Conservation (phyloP, 2,113 vertebrate species). For the Oplegnathus fasciatus region DNA sequence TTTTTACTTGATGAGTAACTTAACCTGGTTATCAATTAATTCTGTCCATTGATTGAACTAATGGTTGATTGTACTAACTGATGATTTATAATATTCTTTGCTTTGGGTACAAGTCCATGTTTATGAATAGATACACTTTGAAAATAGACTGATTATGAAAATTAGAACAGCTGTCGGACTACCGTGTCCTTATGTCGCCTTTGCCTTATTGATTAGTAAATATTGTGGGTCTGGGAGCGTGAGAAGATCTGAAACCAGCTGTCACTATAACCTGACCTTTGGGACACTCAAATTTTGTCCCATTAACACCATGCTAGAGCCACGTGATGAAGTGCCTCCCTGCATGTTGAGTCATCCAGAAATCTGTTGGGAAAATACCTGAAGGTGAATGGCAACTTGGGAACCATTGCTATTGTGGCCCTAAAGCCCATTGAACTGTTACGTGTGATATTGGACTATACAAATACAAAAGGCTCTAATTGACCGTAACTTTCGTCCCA, state of each 20-base stretch:
- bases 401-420: not conserved
- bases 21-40: not conserved
- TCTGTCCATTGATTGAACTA: not conserved
- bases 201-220: not conserved
- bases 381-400: not conserved
- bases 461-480: not conserved
- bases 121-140: not conserved
- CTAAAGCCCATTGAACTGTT: not conserved
- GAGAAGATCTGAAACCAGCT: conserved; percentile 14
- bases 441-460: not conserved
- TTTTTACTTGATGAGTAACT: not conserved
- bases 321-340: not conserved
- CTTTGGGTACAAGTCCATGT: not conserved
- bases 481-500: not conserved
- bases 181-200: not conserved
- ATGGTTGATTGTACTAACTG: not conserved
- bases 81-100: not conserved
- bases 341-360: not conserved
- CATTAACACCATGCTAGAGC: conserved; percentile 32
- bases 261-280: conserved; percentile 29
- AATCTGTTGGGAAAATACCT: not conserved
- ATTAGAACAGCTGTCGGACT: conserved; percentile 12
- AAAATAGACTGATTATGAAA: not conserved
- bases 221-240: conserved; percentile 5
- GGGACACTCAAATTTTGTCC: conserved; percentile 1